phyloP scores from a whole-genome alignment of 2,113 vertebrate species.

The Chiloscyllium plagiosum region DNA sequence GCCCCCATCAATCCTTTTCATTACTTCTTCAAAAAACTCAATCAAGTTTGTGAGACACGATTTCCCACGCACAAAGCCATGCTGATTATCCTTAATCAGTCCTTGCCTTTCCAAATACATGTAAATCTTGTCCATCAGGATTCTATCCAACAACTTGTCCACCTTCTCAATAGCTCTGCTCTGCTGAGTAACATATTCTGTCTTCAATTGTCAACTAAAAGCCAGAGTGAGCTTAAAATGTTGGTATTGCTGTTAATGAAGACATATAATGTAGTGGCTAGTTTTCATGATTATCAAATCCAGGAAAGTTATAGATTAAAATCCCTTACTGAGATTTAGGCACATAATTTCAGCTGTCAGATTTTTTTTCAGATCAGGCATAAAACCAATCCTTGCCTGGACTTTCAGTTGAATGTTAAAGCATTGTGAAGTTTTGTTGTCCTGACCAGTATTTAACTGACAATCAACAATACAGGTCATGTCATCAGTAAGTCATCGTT shows the following conservation, averaged over 20 bases:
- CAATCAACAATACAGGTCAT: background rate
- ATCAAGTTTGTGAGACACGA: too few relatives aligned
- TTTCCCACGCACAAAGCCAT: too few relatives aligned
- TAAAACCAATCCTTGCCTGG: background rate
- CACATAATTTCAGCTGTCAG: background rate
- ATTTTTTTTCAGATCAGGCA: too few relatives aligned
- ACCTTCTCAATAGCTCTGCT: background rate
- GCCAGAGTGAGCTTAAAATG: background rate
- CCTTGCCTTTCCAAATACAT: too few relatives aligned
- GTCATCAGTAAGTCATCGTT: background rate
- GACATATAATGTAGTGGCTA: too few relatives aligned
- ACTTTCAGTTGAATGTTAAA: background rate
- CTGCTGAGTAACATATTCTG: background rate
- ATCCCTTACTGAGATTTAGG: background rate
- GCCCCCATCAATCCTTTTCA: too few relatives aligned
- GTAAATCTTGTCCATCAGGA: too few relatives aligned
- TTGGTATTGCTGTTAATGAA: background rate
- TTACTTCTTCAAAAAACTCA: too few relatives aligned
- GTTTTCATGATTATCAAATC: background rate
- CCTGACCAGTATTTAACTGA: background rate
- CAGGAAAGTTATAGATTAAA: background rate
- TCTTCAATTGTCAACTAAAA: background rate
- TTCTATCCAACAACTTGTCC: too few relatives aligned
- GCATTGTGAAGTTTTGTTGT: background rate
- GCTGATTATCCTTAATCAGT: too few relatives aligned